These are phyloP conservation scores for Gadopsis marmoratus DNA, from an alignment of 2,797 vertebrate genomes.

Conservation along the genomic window DNA sequence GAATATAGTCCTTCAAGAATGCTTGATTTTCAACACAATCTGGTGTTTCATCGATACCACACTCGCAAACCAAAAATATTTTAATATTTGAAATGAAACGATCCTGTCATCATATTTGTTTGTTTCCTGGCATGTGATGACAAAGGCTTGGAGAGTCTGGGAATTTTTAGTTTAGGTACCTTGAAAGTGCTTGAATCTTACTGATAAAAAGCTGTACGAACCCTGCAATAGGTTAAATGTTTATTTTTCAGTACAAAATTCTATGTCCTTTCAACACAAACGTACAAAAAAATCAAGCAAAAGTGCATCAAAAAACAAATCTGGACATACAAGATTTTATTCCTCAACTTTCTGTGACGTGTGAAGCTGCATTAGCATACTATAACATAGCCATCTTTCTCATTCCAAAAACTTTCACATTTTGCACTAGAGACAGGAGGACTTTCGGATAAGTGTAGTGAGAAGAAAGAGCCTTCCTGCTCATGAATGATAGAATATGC, in stretches of 20 bases:
- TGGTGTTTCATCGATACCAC: too few species aligned
- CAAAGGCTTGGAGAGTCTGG: too few species aligned
- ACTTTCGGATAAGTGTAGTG: slow-evolving; percentile 23
- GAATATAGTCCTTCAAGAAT: too few species aligned
- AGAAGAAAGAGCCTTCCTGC: slow-evolving; percentile 8
- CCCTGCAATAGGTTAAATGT: not conserved
- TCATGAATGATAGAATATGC: slow-evolving; percentile 67
- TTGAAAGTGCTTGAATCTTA: too few species aligned
- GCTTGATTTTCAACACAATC: too few species aligned
- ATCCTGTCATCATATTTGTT: too few species aligned
- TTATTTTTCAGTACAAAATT: not conserved
- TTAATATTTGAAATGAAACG: too few species aligned
- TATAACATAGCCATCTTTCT: not conserved
- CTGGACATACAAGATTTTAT: not conserved
- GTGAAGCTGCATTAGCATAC: not conserved
- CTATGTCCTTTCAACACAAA: not conserved
- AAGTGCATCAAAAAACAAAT: not conserved
- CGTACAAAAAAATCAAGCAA: not conserved
- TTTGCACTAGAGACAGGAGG: slow-evolving; percentile 30
- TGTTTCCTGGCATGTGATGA: too few species aligned
- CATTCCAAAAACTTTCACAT: slow-evolving; percentile 8
- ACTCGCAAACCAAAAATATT: too few species aligned
- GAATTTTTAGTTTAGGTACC: too few species aligned
- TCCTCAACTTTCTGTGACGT: not conserved
- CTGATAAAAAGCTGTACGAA: too few species aligned